Base-by-base conservation (phyloP, 2,888 invertebrate species). In the Pemphredon lugubris region DNA sequence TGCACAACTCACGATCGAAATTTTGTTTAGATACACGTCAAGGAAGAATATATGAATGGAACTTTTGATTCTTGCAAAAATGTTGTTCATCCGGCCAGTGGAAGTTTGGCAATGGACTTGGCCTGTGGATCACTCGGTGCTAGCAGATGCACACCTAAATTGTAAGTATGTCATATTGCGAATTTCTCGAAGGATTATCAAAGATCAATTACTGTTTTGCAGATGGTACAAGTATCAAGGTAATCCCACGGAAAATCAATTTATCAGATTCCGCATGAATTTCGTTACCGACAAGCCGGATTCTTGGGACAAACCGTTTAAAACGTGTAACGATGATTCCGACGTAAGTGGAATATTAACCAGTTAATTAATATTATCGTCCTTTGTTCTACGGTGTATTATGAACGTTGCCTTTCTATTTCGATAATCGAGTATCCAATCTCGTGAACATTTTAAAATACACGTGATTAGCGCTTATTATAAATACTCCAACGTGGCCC, bases 21-120 rank as follows among this genome's bases (percentile, higher is more conserved):
- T n/a, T n/a, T n/a, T n/a, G n/a, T n/a, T n/a, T n/a, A 89, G 89
- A 55, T 88, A 11, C 89, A 88, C 60, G 78, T 97, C 1, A 90
- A 92, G 20, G 91, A 93, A 44, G 88, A 91, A 0, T 96, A 93
- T 80, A 93, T 94, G 78, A 86, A 92, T 16, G 91, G 89, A 0
- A 92, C 94, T 0, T 97, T 93, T 87, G 92, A 95, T 26, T 96
- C 97, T 0, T 98, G 98, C 86, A 91, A 93, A 42, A 92, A 93
- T 20, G 94, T 98, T 0, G 91, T 95, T 9, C 92, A 95, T 83
- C 95, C 97, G 0, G 93, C 94, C 68, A 93, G 94, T 1, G 96
- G 96, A 7, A 90, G 92, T 53, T 92, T 93, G 4, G 96, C 95
- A 1, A 92, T 98, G 88, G 94, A 94, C 73, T 84, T 96, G n/a